A percentile compares a stretch with the other conserved stretches of the same genome.
Conservation (phyloP, 2,888 invertebrate species). For the Hydropsyche betteni region DNA sequence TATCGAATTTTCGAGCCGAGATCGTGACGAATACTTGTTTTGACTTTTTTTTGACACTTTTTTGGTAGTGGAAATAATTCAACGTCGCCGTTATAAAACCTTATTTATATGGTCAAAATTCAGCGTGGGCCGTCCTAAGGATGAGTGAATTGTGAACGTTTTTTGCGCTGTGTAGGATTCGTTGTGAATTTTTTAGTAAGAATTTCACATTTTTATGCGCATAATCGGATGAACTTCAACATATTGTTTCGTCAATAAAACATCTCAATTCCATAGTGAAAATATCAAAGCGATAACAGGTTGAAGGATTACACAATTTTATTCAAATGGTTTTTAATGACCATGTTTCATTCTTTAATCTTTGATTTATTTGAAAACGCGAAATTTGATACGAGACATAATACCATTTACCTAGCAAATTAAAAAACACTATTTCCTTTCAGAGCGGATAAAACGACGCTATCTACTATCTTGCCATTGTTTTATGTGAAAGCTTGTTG, state of each 20-base stretch:
- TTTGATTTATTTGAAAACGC: conserved; percentile 7
- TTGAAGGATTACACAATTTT: conserved; percentile 12
- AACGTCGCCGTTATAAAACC: neutral
- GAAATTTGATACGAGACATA: neutral
- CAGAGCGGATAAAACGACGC: no score
- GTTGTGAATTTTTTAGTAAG: no score
- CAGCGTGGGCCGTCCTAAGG: conserved; percentile 1
- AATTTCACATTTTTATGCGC: no score
- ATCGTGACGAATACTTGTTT: no score
- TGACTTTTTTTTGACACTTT: no score
- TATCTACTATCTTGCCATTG: no score
- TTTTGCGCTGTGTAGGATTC: no score
- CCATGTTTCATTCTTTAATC: conserved; percentile 3
- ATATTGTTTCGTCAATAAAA: conserved; percentile 1
- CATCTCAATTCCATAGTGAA: conserved; percentile 8
- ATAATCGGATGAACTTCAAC: conserved; percentile 8
- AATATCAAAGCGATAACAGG: conserved; percentile 14
- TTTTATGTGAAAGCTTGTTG: no score
- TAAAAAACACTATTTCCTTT: no score
- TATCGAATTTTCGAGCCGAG: neutral
- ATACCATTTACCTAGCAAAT: no score
- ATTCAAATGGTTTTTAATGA: neutral
- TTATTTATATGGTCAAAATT: neutral
- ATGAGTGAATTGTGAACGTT: neutral
- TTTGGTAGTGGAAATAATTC: neutral